A percentile compares a stretch with the other conserved stretches of the same genome.
These are phyloP conservation scores for Calephelis virginiensis DNA, from an alignment of 1,140 invertebrate genomes.

Conservation along the genomic window DNA sequence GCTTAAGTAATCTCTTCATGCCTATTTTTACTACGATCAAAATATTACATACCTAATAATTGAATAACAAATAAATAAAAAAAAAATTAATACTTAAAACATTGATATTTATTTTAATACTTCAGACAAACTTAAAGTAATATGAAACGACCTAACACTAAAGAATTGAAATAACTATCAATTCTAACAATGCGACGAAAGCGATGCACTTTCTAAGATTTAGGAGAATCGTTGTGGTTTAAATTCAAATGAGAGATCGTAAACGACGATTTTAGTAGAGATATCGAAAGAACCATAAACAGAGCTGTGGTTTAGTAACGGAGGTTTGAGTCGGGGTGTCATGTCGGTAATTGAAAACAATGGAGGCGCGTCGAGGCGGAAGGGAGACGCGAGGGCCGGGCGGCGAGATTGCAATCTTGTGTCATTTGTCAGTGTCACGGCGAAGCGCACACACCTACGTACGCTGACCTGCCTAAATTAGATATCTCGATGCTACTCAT, in stretches of 20 bases:
- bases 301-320: slow-evolving; percentile 62
- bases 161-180: background rate
- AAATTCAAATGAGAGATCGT: slow-evolving; percentile 57
- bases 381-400: slow-evolving; percentile 54
- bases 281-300: slow-evolving; percentile 66
- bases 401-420: slow-evolving; percentile 70
- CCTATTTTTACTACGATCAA: too few relatives aligned
- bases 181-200: background rate
- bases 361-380: slow-evolving; percentile 63
- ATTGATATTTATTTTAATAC: too few relatives aligned
- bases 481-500: slow-evolving; percentile 31
- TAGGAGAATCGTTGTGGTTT: slow-evolving; percentile 19
- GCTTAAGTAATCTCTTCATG: too few relatives aligned
- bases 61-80: too few relatives aligned
- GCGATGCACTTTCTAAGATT: background rate
- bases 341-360: slow-evolving; percentile 77
- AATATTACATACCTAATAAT: too few relatives aligned
- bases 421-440: slow-evolving; percentile 75
- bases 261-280: slow-evolving; percentile 67
- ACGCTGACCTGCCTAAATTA: slow-evolving; percentile 65
- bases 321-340: slow-evolving; percentile 59
- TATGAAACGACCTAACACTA: too few relatives aligned
- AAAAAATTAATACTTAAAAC: too few relatives aligned
- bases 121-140: too few relatives aligned
- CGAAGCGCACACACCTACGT: slow-evolving; percentile 53